Evolutionary conservation across 2,113 vertebrate species (phyloP), one percentile per base, ranked within the genome.

Genomic region (Terrapene triunguis): DNA sequence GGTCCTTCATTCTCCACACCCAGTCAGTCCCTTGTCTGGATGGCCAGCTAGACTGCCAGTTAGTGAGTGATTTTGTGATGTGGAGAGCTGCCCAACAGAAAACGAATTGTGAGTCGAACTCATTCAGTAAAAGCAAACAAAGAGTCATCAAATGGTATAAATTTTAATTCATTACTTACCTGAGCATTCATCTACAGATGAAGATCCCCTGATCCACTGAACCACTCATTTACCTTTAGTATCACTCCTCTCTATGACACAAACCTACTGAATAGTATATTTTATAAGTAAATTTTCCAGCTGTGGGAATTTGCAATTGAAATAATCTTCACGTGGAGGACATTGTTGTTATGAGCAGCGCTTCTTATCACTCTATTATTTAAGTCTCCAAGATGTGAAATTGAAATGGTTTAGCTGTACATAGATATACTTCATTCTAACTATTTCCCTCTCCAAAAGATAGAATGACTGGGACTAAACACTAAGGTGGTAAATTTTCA

Each of bases 401-500:
- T 22, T 94, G 85, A 92, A 94, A 78, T 80, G 69, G 80, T 88
- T 72, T 95, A 85, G 72, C 55, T 83, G 76, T 97, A 95, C 12
- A 2, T 59, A 74, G 59, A 81, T 92, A 96, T 96, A 93, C 82
- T 84, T 94, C 84, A 65, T 94, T 94, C 95, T 79, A 47, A 53
- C 57, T 84, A 91, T 97, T 96, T 95, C 69, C 44, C 50, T 94
- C 89, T 84, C 93, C 62, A 88, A 93, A 96, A 95, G 12, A 83
- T 54, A 95, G 93, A 94, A 97, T 93, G 83, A 35, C 91, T 97
- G 89, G 84, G 93, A 95, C 65, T 95, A 96, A 97, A 93, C 90
- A 95, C 24, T 12, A 98, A 95, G 92, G 93, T 25, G 80, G 97
- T 97, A 98, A 96, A 95, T 94, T 96, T 95, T 87, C 89, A 84